phyloP scores from a whole-genome alignment of 2,113 vertebrate species.

The Gopherus evgoodei region DNA sequence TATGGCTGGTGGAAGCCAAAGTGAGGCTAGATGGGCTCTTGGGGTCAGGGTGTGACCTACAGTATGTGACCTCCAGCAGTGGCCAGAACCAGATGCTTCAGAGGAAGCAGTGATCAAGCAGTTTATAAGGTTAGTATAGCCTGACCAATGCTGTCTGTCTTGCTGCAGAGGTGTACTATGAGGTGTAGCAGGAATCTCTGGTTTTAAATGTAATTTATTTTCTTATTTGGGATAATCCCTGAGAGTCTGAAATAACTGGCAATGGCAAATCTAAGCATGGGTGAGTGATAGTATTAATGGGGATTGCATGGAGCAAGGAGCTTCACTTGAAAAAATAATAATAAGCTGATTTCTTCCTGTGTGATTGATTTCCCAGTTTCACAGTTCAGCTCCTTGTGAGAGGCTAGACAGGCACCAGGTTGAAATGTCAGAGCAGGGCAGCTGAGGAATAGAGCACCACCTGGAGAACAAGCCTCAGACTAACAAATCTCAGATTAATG shows the following conservation, averaged over 20 bases:
- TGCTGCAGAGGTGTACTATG: background rate
- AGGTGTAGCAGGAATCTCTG: background rate
- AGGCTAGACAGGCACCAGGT: background rate
- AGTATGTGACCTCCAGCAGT: background rate
- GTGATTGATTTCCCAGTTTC: background rate
- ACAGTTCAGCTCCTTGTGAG: background rate
- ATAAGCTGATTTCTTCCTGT: background rate
- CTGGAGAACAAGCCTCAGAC: background rate
- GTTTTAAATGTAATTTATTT: background rate
- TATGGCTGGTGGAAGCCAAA: background rate
- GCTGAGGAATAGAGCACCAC: background rate
- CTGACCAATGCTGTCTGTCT: background rate
- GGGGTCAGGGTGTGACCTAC: background rate
- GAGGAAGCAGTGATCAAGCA: background rate
- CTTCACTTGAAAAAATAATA: background rate
- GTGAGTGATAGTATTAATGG: background rate
- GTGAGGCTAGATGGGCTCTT: background rate
- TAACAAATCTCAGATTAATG: background rate
- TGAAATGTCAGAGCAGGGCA: background rate
- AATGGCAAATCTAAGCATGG: background rate
- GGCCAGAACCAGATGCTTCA: background rate
- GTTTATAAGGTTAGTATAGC: background rate
- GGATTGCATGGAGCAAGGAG: background rate
- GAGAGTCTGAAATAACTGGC: background rate
- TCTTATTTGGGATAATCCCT: background rate